Evolutionary conservation across 1,140 invertebrate genomes (phyloP).

Genomic region (Atta texana): DNA sequence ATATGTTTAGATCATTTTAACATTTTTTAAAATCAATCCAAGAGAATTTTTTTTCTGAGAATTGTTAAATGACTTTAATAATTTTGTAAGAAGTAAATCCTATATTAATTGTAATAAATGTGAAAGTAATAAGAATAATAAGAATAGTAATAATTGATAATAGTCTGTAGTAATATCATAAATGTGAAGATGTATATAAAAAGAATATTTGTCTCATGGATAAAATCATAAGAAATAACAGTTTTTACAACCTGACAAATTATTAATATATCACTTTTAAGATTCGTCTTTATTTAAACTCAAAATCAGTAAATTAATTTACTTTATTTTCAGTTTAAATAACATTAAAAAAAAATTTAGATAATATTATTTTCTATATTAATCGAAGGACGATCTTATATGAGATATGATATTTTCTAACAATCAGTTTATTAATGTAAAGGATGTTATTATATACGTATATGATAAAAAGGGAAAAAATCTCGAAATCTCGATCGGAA

Average conservation of each 20-base stretch:
- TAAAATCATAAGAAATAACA: not conserved
- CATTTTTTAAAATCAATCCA: not conserved
- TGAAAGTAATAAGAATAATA: not conserved
- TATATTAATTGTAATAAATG: slow-evolving; percentile 19
- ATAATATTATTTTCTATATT: not conserved
- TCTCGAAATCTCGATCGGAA: not conserved
- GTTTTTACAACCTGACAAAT: not conserved
- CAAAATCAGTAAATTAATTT: not conserved
- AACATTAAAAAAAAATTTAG: not conserved
- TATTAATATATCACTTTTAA: not conserved
- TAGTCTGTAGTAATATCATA: not conserved
- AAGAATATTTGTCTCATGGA: not conserved
- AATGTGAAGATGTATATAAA: not conserved
- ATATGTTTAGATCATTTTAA: not conserved
- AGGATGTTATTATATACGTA: not conserved
- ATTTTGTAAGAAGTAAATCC: not conserved
- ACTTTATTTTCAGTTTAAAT: not conserved
- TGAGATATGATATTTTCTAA: slow-evolving; percentile 23
- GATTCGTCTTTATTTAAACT: not conserved
- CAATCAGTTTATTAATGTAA: not conserved
- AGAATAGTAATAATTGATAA: not conserved
- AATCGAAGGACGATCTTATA: not conserved
- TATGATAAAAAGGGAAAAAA: not conserved
- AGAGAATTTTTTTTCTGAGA: not conserved
- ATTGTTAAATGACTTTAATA: not conserved